These are phyloP conservation scores for Fragariocoptes setiger DNA, from an alignment of 1,140 invertebrate genomes.

Conservation along the genomic window DNA sequence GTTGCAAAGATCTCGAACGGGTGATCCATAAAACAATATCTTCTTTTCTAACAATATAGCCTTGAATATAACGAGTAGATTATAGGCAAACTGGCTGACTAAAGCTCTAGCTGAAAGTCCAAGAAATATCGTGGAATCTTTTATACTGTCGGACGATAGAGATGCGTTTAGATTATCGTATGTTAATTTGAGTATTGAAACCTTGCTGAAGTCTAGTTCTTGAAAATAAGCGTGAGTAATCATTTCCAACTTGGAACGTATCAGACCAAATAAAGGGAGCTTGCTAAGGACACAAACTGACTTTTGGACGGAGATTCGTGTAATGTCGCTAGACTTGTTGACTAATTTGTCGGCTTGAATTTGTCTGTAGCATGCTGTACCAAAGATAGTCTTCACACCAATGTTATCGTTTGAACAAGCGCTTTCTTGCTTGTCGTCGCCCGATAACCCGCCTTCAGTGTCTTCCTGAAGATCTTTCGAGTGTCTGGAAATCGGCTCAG, in stretches of 20 bases:
- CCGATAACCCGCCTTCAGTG: too few species aligned
- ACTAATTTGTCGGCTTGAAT: conserved; percentile 59
- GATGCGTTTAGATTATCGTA: conserved; percentile 67
- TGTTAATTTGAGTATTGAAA: conserved; percentile 48
- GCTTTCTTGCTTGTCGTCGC: too few species aligned
- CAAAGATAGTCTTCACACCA: conserved; percentile 41
- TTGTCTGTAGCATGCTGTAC: conserved; percentile 87
- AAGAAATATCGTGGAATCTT: conserved; percentile 35
- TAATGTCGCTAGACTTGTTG: conserved; percentile 82
- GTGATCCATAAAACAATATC: conserved; percentile 68
- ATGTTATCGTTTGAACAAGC: neutral
- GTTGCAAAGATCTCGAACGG: conserved; percentile 56
- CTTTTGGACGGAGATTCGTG: conserved; percentile 72
- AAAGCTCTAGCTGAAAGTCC: conserved; percentile 45
- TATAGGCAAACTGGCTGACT: conserved; percentile 56
- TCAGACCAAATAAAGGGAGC: conserved; percentile 46
- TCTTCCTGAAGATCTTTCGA: neutral
- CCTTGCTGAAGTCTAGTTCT: conserved; percentile 43
- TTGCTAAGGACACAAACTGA: conserved; percentile 62
- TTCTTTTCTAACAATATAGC: conserved; percentile 56
- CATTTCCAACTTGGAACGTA: conserved; percentile 69
- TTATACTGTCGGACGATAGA: conserved; percentile 29
- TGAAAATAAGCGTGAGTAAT: conserved; percentile 91
- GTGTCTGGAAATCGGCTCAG: conserved; percentile 13
- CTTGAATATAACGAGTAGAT: conserved; percentile 72